Evolutionary conservation across 53 echinoderm and acorn worm genomes (phyloP).

Genomic region (Patiria pectinifera): DNA sequence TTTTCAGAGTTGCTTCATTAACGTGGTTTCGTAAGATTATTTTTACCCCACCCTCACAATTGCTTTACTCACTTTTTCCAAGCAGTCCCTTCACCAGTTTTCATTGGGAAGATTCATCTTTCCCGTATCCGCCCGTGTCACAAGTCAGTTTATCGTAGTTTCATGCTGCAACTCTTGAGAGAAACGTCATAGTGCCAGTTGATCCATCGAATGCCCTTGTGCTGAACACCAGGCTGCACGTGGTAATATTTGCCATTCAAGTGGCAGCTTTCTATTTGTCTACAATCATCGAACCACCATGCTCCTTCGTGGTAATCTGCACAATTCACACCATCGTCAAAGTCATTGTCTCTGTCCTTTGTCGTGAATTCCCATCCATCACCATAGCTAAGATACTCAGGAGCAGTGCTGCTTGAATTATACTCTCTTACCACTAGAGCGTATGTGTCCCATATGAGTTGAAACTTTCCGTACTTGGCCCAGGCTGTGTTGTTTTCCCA

Average conservation of each 20-base stretch:
- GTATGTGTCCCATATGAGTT: neutral
- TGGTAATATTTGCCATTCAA: slow-evolving; percentile 1
- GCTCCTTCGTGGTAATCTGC: neutral
- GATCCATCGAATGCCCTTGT: neutral
- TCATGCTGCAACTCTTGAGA: slow-evolving; percentile 17
- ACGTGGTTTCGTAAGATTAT: no score
- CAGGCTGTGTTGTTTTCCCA: slow-evolving; percentile 20
- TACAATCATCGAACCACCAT: slow-evolving; percentile 3
- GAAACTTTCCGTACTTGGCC: slow-evolving; percentile 13
- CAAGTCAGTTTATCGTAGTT: neutral
- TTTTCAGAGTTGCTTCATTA: no score
- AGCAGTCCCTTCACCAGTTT: no score
- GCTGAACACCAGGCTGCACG: neutral
- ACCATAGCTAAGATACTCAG: neutral
- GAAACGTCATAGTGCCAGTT: neutral
- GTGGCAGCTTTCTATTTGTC: neutral
- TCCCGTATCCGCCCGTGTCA: no score
- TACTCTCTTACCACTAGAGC: neutral
- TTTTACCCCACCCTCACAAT: no score
- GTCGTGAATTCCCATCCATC: neutral
- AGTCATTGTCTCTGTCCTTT: neutral
- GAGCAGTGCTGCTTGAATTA: neutral
- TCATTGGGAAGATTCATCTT: no score
- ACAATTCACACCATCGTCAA: neutral
- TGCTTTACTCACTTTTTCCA: no score